Base-by-base conservation (phyloP, 2,113 vertebrate species). In the Mungos mungo region DNA sequence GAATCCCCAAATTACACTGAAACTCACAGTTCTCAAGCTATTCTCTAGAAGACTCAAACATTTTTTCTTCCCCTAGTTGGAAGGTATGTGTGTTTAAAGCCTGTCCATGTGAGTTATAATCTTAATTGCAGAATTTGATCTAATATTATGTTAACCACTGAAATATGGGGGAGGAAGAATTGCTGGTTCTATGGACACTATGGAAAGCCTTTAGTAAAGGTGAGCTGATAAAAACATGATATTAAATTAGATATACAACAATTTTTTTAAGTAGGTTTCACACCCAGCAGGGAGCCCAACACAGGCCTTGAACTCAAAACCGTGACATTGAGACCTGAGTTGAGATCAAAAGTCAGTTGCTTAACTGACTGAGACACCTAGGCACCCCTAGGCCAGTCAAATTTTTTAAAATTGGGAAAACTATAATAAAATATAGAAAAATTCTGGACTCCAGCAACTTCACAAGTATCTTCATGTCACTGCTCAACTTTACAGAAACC, bases 161-260 rank as follows among this genome's bases (percentile, higher is more conserved):
- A 83, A 63, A 66, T 60, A n/a, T 35, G 38, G 35, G 29, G 82
- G 5, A 19, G 27, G 33, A 95, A 74, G 21, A 84, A 6, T 77
- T 95, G 45, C n/a, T 93, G 50, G 66, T 88, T 77, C 93, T 97
- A 82, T 63, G 21, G 45, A 82, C 96, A 97, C 63, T 16, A 68
- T 41, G 18, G 21, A 94, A 83, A 77, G 18, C 0, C 16, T 95
- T 87, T 29, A 77, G 52, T 47, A 91, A 90, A 89, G 71, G 19
- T 60, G 63, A 95, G 65, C n/a, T 88, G 7, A 93, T 96, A 91
- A 91, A 96, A 90, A 69, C 27, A 81, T 63, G 74, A 31, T 57
- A 85, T 52, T 84, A 93, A 88, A 84, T 57, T 85, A 35, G 41
- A 31, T 76, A 65, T 19, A 60, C 8, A 3, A 21, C 57, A 7